A percentile compares a stretch with the other conserved stretches of the same genome.
phyloP scores from a whole-genome alignment of 2,888 invertebrate species.

The Dryocosmus kuriphilus region DNA sequence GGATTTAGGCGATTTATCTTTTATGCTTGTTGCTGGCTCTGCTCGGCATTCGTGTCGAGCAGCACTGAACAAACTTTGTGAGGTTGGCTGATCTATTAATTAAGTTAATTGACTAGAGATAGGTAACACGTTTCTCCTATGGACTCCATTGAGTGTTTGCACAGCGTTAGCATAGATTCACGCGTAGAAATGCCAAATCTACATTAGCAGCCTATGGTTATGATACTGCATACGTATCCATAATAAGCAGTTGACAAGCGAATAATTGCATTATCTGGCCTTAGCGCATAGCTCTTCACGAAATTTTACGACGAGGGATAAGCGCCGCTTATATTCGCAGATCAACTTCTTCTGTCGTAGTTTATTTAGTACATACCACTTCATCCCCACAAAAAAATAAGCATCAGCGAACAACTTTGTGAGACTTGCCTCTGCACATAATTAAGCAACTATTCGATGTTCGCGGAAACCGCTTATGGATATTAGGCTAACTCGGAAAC shows the following conservation, averaged over 20 bases:
- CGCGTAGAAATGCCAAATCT: neutral
- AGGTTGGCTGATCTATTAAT: conserved; percentile 70
- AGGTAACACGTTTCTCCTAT: conserved; percentile 66
- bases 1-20: conserved; percentile 73
- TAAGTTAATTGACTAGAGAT: conserved; percentile 71
- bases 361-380: neutral
- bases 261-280: conserved; percentile 23
- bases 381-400: neutral
- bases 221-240: neutral
- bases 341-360: neutral
- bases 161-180: neutral
- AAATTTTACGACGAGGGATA: conserved; percentile 13
- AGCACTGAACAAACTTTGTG: conserved; percentile 65
- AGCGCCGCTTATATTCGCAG: neutral
- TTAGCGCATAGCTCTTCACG: neutral
- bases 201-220: conserved; percentile 1
- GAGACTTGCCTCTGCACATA: neutral
- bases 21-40: conserved; percentile 61
- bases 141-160: conserved; percentile 57
- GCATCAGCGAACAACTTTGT: neutral
- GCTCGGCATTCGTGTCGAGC: conserved; percentile 41
- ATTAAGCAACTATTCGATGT: neutral
- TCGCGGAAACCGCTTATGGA: neutral
- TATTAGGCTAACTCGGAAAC: neutral
- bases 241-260: conserved; percentile 20